A percentile compares a stretch with the other conserved stretches of the same genome.
Evolutionary conservation across 2,113 vertebrate species (phyloP).

Genomic region (Pithys albifrons): DNA sequence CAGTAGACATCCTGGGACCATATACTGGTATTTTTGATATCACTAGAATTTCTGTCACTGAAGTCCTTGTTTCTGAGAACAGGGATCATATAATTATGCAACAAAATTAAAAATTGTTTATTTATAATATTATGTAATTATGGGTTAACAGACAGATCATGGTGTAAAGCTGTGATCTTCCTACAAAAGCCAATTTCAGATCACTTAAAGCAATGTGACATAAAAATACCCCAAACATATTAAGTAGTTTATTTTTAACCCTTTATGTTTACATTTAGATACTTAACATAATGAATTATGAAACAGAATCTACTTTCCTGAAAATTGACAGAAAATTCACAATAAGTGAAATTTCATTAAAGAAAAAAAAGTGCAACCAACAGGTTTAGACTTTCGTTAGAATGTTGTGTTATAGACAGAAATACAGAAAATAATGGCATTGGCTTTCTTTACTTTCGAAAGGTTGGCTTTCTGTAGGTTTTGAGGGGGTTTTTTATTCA

Average conservation of each 20-base stretch:
- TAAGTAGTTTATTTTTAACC: not conserved
- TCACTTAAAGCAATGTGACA: not conserved
- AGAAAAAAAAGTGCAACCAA: not conserved
- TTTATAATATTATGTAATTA: not conserved
- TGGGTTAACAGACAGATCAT: not conserved
- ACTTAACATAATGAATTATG: not conserved
- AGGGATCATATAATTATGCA: not conserved
- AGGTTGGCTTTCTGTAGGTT: not conserved
- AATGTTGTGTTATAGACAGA: not conserved
- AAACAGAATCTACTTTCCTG: not conserved
- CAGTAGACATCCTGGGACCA: not conserved
- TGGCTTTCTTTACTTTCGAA: not conserved
- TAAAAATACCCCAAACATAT: not conserved
- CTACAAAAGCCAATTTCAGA: not conserved
- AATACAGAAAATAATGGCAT: not conserved
- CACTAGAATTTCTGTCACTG: not conserved
- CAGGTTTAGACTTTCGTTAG: not conserved
- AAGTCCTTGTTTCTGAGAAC: not conserved
- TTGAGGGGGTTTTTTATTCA: conserved; percentile 15
- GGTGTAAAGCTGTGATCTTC: not conserved
- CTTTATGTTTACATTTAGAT: not conserved
- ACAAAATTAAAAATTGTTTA: not conserved
- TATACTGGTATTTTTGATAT: not conserved
- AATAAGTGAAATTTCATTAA: not conserved
- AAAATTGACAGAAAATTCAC: not conserved